Evolutionary conservation across 2,113 vertebrate genomes (phyloP), one percentile per base, ranked within the genome.

Genomic region (Coptodon bakossiorum): DNA sequence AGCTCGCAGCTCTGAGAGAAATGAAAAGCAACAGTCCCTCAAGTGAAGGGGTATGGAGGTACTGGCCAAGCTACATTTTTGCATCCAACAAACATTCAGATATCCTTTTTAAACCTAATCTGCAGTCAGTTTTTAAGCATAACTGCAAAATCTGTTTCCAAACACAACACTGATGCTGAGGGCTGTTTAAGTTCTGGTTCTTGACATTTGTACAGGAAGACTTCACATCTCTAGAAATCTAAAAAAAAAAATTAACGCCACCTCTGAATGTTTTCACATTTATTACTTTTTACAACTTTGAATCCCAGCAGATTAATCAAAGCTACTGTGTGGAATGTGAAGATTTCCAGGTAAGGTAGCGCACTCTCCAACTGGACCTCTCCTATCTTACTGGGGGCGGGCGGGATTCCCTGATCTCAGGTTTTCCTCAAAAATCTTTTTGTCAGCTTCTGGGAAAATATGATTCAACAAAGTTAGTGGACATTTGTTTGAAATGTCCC

Each of bases 181-280:
- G 45, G 40, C 71, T 56, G 36, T 34, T 83, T 80, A 81, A 81
- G 66, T 54, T 82, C 53, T 81, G 56, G 34, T 54, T 63, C 66
- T 86, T 68, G 53, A 66, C 61, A 19, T 34, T 87, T 86, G n/a
- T 59, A 81, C 53, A 63, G 85, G 83, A 88, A 82, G 88, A 93
- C 78, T 56, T 84, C 40, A 73, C n/a, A 38, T 54, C 53, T 79
- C 24, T 12, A 61, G 9, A 31, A 45, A 52, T 16, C 10, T 27
- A 52, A 34, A 76, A 71, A 48, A 29, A 7, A 82, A 4, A 19
- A 45, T 24, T 19, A 31, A 19, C 16, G 1, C 14, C 27, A 24
- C 17, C 27, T 34, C 66, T 45, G 6, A 31, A 52, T 7, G 6
- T 52, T 57, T 71, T 22, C 14, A n/a, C 56, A 6, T 81, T 85